A percentile compares a stretch with the other conserved stretches of the same genome.
phyloP scores from a whole-genome alignment of 2,888 invertebrate genomes.

The Spisula solida region DNA sequence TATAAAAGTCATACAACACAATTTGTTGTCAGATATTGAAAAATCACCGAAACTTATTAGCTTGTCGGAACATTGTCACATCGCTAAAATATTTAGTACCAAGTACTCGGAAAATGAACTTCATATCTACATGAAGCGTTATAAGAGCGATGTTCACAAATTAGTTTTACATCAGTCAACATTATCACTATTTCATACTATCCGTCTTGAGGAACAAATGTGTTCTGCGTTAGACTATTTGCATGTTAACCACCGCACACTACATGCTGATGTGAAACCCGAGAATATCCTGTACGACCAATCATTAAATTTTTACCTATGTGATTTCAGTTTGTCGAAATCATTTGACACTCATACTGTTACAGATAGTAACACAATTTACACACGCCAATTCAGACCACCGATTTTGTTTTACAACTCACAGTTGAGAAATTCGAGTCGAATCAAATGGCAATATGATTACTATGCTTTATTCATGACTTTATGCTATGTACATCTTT shows the following conservation, averaged over 20 bases:
- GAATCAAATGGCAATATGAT: background rate
- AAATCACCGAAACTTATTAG: background rate
- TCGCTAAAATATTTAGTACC: background rate
- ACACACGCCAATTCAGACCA: background rate
- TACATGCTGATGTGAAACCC: constrained; percentile 21
- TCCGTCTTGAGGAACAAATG: background rate
- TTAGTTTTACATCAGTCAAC: background rate
- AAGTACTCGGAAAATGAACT: background rate
- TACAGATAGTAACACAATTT: background rate
- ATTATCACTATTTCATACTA: background rate
- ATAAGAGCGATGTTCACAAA: background rate
- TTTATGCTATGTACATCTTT: background rate
- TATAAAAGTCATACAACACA: background rate
- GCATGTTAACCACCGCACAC: background rate
- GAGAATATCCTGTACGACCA: background rate
- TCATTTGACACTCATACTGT: background rate
- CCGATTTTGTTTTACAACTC: constrained; percentile 9
- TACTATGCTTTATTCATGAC: constrained; percentile 24
- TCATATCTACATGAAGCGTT: constrained; percentile 12
- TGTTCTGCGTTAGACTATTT: background rate
- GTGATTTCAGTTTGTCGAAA: background rate
- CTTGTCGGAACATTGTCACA: background rate
- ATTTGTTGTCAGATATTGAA: background rate
- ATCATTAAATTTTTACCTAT: background rate
- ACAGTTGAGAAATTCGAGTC: background rate